Evolutionary conservation across 2,113 vertebrate genomes (phyloP).

Genomic region (Ibidorhyncha struthersii): DNA sequence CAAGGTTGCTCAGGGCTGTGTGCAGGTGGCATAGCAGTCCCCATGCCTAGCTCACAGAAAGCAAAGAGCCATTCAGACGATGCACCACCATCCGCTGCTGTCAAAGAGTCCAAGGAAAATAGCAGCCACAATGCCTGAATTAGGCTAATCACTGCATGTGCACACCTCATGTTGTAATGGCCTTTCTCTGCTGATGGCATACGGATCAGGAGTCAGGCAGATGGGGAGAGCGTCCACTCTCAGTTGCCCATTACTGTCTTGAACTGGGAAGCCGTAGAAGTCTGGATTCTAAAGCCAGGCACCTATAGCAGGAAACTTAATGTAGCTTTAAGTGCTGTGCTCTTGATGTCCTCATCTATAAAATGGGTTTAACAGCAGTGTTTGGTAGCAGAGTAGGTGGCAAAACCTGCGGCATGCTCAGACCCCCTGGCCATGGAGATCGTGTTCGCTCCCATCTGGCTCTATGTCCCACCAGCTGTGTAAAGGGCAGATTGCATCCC

Average conservation of each 20-base stretch:
- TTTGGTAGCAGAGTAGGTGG: neutral
- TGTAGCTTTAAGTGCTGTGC: neutral
- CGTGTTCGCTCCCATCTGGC: rapidly evolving
- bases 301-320: neutral
- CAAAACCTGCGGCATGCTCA: neutral
- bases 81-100: rapidly evolving
- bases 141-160: rapidly evolving
- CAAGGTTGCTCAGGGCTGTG: neutral
- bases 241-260: neutral
- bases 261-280: neutral
- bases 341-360: neutral
- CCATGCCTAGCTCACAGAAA: neutral
- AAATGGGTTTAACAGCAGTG: neutral
- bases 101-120: rapidly evolving
- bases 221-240: neutral
- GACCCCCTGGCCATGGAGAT: neutral
- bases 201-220: neutral
- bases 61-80: rapidly evolving
- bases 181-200: neutral
- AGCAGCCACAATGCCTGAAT: neutral
- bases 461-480: rapidly evolving
- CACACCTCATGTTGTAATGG: rapidly evolving
- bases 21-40: neutral
- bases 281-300: neutral
- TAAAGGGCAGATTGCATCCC: neutral